Evolutionary conservation across 2,113 vertebrate genomes (phyloP).

Genomic region (Morone chrysops): DNA sequence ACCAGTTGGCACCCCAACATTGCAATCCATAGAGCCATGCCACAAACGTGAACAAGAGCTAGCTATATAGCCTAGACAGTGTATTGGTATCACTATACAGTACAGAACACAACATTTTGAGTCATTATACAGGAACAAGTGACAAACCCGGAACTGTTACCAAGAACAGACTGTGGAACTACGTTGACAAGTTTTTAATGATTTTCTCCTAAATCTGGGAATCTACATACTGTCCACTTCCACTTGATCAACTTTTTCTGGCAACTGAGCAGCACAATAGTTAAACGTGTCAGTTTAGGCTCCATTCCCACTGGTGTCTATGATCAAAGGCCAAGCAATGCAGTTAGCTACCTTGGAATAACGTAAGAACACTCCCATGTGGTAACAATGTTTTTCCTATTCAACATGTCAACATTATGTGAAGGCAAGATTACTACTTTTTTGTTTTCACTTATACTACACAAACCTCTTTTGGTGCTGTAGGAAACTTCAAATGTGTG

Average conservation of each 20-base stretch:
- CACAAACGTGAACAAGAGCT: neutral
- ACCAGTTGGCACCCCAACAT: neutral
- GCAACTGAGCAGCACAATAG: neutral
- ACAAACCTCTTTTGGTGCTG: constrained; percentile 12
- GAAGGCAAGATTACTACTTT: constrained; percentile 5
- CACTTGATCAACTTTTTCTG: neutral
- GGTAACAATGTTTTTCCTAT: neutral
- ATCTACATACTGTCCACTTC: neutral
- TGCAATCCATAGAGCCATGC: neutral
- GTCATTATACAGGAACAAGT: neutral
- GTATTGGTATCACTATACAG: neutral
- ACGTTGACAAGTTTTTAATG: neutral
- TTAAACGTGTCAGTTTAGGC: neutral
- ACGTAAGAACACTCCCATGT: neutral
- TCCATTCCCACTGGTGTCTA: neutral
- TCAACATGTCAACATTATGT: neutral
- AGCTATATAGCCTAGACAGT: neutral
- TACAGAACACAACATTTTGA: neutral
- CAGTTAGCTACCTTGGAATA: constrained; percentile 18
- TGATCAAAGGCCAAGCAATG: neutral
- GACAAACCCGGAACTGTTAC: neutral
- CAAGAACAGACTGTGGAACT: too few species aligned
- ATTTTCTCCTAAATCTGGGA: neutral
- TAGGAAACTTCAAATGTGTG: neutral
- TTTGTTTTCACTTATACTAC: neutral